phyloP scores from a whole-genome alignment of 1,140 invertebrate genomes.

The Micrasema longulum region DNA sequence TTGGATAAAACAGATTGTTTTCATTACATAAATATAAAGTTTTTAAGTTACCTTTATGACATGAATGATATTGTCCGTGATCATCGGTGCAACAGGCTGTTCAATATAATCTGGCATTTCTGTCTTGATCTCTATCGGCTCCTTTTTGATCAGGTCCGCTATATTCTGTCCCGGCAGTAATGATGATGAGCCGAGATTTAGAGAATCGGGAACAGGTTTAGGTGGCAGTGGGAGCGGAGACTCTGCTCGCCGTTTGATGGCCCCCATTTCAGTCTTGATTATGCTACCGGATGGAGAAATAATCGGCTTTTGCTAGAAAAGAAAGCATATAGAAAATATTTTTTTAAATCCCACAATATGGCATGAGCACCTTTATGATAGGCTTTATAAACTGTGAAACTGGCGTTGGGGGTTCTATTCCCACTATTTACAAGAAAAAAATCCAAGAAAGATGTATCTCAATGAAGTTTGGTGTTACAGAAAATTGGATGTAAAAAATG shows the following conservation, averaged over 20 bases:
- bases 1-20: background rate
- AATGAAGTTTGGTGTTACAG: too few relatives aligned
- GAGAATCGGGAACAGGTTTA: constrained; percentile 6
- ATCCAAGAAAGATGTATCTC: too few relatives aligned
- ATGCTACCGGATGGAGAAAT: constrained; percentile 31
- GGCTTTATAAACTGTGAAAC: too few relatives aligned
- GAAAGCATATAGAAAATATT: too few relatives aligned
- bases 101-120: constrained; percentile 49
- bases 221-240: constrained; percentile 37
- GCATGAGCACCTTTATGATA: too few relatives aligned
- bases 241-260: constrained; percentile 40
- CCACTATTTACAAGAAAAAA: too few relatives aligned
- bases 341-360: too few relatives aligned
- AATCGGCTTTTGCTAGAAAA: constrained; percentile 27
- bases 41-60: constrained; percentile 43
- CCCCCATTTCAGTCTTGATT: constrained; percentile 49
- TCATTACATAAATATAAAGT: background rate
- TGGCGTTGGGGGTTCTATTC: too few relatives aligned
- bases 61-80: constrained; percentile 34
- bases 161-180: constrained; percentile 27
- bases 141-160: constrained; percentile 49
- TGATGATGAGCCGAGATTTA: background rate
- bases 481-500: too few relatives aligned
- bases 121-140: constrained; percentile 50
- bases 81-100: constrained; percentile 32